These are phyloP conservation scores for Pseudomugil tenellus DNA, from an alignment of 2,797 vertebrate genomes.

Conservation along the genomic window DNA sequence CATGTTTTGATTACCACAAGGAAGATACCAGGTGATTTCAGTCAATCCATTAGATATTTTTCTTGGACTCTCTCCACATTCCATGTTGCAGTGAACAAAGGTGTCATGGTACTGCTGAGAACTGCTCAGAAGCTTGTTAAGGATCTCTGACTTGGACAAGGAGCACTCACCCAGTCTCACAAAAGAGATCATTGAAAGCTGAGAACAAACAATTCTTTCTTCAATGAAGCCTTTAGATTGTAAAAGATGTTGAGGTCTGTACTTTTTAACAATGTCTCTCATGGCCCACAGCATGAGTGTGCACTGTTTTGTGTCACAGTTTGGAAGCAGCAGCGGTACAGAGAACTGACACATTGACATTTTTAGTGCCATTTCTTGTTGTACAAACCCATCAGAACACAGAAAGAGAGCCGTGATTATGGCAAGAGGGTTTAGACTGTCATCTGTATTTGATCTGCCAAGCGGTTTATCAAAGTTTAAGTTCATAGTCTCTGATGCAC, in stretches of 20 bases:
- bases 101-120: slow-evolving; percentile 76
- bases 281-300: slow-evolving; percentile 86
- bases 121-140: slow-evolving; percentile 82
- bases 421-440: slow-evolving; percentile 76
- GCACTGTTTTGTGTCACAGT: slow-evolving; percentile 56
- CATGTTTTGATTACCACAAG: slow-evolving; percentile 77
- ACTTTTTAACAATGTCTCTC: slow-evolving; percentile 83
- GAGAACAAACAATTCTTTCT: slow-evolving; percentile 71
- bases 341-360: slow-evolving; percentile 90
- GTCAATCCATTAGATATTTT: slow-evolving; percentile 79
- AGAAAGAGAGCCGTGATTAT: slow-evolving; percentile 83
- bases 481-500: background rate
- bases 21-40: slow-evolving; percentile 86
- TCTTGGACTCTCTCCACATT: slow-evolving; percentile 66
- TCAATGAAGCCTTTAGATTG: slow-evolving; percentile 76
- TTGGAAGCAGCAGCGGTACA: slow-evolving; percentile 84
- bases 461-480: slow-evolving; percentile 22
- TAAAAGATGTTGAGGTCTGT: slow-evolving; percentile 73
- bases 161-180: slow-evolving; percentile 73
- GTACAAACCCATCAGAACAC: slow-evolving; percentile 83
- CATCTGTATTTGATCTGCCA: accelerated
- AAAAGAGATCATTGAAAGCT: slow-evolving; percentile 77
- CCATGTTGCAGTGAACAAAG: slow-evolving; percentile 77
- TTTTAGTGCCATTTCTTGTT: slow-evolving; percentile 84
- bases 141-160: slow-evolving; percentile 84